These are phyloP conservation scores for Diceros bicornis DNA, from an alignment of 2,797 vertebrate species.

Conservation along the genomic window DNA sequence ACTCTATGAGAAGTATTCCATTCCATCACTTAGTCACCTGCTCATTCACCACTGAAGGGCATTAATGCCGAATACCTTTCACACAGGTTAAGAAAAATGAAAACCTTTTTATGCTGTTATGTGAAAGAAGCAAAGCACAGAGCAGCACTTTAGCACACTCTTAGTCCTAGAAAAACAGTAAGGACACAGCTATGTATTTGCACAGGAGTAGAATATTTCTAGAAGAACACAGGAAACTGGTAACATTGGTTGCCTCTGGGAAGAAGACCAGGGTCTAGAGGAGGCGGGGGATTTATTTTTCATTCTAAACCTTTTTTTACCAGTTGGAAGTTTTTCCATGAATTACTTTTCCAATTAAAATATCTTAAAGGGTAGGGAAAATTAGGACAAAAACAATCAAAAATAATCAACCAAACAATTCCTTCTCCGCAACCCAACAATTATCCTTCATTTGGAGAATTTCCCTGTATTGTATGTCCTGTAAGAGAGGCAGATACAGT, in stretches of 20 bases:
- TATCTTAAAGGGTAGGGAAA: neutral
- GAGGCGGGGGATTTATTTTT: neutral
- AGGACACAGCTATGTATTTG: neutral
- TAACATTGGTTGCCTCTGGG: neutral
- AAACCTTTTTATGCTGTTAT: neutral
- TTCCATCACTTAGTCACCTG: neutral
- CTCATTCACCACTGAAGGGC: neutral
- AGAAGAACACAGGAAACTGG: neutral
- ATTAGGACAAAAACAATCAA: neutral
- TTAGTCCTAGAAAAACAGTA: neutral
- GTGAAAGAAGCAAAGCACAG: neutral
- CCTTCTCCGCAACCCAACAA: neutral
- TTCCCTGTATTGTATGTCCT: neutral
- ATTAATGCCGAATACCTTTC: neutral
- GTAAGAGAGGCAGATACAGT: neutral
- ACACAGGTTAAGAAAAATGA: neutral
- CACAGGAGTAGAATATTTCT: neutral
- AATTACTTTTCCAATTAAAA: conserved; percentile 28
- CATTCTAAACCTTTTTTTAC: neutral
- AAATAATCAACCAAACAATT: neutral
- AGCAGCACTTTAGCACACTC: neutral
- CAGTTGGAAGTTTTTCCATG: neutral
- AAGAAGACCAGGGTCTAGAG: neutral
- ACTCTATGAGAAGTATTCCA: neutral
- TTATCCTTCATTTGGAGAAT: neutral